Percentiles rank a stretch among this genome's conserved stretches.
These are phyloP conservation scores for Carpatolechia fugitivella DNA, from an alignment of 2,888 invertebrate species.

Conservation along the genomic window DNA sequence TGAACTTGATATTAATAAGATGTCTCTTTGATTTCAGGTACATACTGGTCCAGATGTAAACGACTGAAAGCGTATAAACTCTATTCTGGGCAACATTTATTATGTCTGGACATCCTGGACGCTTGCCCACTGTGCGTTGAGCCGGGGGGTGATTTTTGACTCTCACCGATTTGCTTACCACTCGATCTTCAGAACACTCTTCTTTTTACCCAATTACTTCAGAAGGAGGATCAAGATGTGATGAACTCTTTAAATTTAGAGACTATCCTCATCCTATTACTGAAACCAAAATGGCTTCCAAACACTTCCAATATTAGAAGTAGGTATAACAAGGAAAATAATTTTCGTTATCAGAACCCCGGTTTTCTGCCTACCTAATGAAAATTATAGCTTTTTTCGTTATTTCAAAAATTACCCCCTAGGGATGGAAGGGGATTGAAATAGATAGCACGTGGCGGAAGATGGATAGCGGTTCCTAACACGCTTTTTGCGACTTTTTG, in stretches of 20 bases:
- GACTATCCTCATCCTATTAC: too few species aligned
- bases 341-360: too few species aligned
- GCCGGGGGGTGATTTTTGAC: not conserved
- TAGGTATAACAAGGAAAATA: too few species aligned
- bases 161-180: too few species aligned
- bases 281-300: too few species aligned
- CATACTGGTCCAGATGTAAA: slow-evolving; percentile 20
- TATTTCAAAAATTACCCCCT: not conserved
- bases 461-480: not conserved
- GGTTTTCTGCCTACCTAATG: too few species aligned
- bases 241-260: too few species aligned
- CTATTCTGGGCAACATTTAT: slow-evolving; percentile 52
- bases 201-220: too few species aligned
- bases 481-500: not conserved
- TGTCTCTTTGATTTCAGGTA: slow-evolving; percentile 49
- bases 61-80: slow-evolving; percentile 38
- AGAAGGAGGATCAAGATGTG: too few species aligned
- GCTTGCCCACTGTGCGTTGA: slow-evolving; percentile 46
- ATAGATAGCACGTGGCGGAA: not conserved
- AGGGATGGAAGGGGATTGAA: not conserved
- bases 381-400: too few species aligned
- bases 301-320: too few species aligned
- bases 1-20: slow-evolving; percentile 2
- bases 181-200: too few species aligned
- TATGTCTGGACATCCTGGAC: slow-evolving; percentile 49